Conservation (phyloP, 2,888 invertebrate species). For the Eristalis tenax region DNA sequence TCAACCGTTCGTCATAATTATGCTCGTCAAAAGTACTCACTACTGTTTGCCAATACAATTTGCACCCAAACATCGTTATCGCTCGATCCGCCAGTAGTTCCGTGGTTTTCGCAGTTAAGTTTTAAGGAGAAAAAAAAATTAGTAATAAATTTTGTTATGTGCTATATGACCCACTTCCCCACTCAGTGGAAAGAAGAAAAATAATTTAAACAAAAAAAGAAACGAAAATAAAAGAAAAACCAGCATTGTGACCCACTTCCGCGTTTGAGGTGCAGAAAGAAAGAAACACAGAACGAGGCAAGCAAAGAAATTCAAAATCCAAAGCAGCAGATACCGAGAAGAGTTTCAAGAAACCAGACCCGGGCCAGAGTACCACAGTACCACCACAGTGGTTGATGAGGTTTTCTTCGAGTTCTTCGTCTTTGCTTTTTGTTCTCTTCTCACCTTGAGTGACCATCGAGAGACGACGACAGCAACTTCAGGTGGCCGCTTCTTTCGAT, state of each 20-base stretch:
- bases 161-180: constrained; percentile 67
- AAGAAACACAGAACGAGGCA: constrained; percentile 2
- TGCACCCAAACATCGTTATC: constrained; percentile 49
- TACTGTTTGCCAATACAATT: constrained; percentile 61
- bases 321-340: constrained; percentile 29
- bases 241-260: constrained; percentile 70
- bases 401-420: constrained; percentile 39
- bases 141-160: constrained; percentile 42
- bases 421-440: background rate
- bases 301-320: constrained; percentile 45
- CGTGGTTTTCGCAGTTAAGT: constrained; percentile 63
- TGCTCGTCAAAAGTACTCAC: constrained; percentile 52
- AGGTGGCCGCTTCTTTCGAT: constrained; percentile 1
- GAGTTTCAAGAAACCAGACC: constrained; percentile 58
- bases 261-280: constrained; percentile 54
- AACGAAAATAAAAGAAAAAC: constrained; percentile 68
- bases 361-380: constrained; percentile 16
- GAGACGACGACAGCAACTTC: background rate
- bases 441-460: background rate
- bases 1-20: constrained; percentile 24
- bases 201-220: constrained; percentile 50
- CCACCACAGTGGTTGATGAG: constrained; percentile 24
- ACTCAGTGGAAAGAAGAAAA: constrained; percentile 60
- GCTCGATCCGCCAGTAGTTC: constrained; percentile 55
- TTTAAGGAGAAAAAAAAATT: constrained; percentile 27